Conservation (phyloP, 2,797 vertebrate genomes). For the Phrynocephalus guinanensis region DNA sequence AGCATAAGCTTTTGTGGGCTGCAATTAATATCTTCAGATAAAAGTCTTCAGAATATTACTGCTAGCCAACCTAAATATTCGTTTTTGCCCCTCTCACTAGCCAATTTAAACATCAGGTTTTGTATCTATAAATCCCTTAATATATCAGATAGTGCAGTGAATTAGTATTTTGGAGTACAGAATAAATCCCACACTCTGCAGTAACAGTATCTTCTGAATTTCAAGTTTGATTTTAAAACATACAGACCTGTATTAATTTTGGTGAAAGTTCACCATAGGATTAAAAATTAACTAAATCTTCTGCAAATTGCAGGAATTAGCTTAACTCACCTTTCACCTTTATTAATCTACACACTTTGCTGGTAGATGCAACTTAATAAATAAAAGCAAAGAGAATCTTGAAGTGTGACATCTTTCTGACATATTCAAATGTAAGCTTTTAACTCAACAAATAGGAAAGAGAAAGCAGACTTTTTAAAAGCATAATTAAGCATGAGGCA, state of each 20-base stretch:
- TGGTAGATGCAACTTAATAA: conserved; percentile 1
- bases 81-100: neutral
- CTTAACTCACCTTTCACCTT: too few species aligned
- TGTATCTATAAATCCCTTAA: neutral
- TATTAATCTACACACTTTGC: too few species aligned
- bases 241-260: neutral
- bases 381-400: neutral
- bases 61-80: too few species aligned
- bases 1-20: too few species aligned
- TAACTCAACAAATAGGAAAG: conserved; percentile 2
- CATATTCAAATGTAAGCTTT: neutral
- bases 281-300: neutral
- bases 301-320: too few species aligned
- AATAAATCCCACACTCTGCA: neutral
- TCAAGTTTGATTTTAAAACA: neutral
- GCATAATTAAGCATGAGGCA: conserved; percentile 9
- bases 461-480: neutral
- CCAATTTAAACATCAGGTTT: neutral
- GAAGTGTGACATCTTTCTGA: neutral
- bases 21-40: too few species aligned
- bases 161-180: neutral
- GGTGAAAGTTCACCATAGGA: neutral
- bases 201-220: neutral
- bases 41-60: too few species aligned
- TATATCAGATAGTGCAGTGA: neutral